Percentiles rank a stretch among this genome's conserved stretches.
Evolutionary conservation across 2,888 invertebrate genomes (phyloP).

Genomic region (Pseudoips prasinana): DNA sequence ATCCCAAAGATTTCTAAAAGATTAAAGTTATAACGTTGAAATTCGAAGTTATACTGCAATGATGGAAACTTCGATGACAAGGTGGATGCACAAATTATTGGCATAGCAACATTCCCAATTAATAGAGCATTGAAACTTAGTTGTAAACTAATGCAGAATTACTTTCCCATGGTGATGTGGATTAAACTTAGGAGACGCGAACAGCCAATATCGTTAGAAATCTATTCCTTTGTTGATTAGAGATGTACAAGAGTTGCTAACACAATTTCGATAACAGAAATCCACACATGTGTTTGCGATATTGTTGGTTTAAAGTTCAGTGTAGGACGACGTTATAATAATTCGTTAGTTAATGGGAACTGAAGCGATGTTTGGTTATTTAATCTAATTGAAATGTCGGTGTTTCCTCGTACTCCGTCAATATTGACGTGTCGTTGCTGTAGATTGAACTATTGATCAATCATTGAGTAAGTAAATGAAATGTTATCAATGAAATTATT

Average conservation of each 20-base stretch:
- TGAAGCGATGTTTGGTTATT: too few species aligned
- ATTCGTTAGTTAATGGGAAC: too few species aligned
- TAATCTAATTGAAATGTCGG: too few species aligned
- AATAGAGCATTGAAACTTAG: constrained; percentile 18
- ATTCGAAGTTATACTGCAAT: constrained; percentile 6
- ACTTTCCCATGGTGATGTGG: constrained; percentile 14
- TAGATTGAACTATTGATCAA: too few species aligned
- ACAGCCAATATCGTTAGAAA: constrained; percentile 16
- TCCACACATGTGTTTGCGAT: too few species aligned
- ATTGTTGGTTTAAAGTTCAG: too few species aligned
- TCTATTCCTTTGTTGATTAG: constrained; percentile 19
- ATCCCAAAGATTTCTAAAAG: too few species aligned
- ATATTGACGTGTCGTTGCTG: too few species aligned
- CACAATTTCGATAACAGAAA: constrained; percentile 2
- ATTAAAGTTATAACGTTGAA: constrained; percentile 11
- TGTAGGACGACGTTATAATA: too few species aligned
- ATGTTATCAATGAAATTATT: too few species aligned
- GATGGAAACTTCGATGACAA: constrained; percentile 15
- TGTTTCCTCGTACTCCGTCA: too few species aligned
- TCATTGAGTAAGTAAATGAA: too few species aligned
- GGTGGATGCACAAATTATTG: constrained; percentile 25
- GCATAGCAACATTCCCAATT: constrained; percentile 17
- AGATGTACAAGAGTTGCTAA: constrained; percentile 11
- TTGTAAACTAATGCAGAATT: constrained; percentile 10
- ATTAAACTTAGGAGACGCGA: constrained; percentile 18